phyloP scores from a whole-genome alignment of 53 echinoderm and acorn worm species.

The Echinarachnius parma region DNA sequence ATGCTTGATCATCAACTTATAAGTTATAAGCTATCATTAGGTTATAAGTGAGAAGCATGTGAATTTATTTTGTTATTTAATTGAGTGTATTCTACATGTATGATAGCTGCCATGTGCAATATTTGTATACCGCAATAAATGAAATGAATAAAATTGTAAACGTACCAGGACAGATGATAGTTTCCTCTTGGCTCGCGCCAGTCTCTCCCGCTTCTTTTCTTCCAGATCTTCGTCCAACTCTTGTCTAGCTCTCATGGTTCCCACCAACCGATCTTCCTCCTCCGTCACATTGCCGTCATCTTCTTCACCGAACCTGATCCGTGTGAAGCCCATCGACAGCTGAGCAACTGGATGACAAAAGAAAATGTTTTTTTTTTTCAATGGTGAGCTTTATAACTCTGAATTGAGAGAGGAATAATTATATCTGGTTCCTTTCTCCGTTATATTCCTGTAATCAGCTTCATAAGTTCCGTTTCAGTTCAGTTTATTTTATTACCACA shows the following conservation, averaged over 20 bases:
- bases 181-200: constrained; percentile 84
- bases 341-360: constrained; percentile 59
- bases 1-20: too few relatives aligned
- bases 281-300: constrained; percentile 42
- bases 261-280: constrained; percentile 59
- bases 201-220: constrained; percentile 56
- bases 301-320: constrained; percentile 8
- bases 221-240: constrained; percentile 65
- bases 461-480: too few relatives aligned
- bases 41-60: not conserved
- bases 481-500: too few relatives aligned
- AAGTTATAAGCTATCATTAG: too few relatives aligned
- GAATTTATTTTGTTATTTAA: not conserved
- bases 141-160: constrained; percentile 7
- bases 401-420: too few relatives aligned
- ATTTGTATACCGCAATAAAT: too few relatives aligned
- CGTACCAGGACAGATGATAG: constrained; percentile 91
- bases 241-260: constrained; percentile 61
- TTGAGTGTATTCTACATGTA: not conserved
- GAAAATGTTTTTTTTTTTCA: too few relatives aligned
- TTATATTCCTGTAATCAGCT: too few relatives aligned
- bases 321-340: constrained; percentile 54
- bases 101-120: too few relatives aligned
- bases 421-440: too few relatives aligned
- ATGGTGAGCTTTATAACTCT: too few relatives aligned